These are phyloP conservation scores for Oreochromis aureus DNA, from an alignment of 2,113 vertebrate species.

Conservation along the genomic window DNA sequence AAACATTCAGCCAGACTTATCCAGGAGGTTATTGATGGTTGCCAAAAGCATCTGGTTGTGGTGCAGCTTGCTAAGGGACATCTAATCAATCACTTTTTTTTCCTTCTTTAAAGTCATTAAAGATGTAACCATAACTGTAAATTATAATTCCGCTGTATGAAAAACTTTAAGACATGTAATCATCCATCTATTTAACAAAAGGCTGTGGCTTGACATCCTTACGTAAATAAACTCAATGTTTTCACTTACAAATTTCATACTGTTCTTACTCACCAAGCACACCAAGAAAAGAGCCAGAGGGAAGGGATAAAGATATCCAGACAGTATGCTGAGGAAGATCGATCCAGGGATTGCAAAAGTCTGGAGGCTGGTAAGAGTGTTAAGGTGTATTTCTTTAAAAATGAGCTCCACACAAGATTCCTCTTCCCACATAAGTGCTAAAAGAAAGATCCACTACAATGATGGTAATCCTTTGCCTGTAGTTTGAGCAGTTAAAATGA, in stretches of 20 bases:
- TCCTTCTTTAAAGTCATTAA: neutral
- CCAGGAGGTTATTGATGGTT: neutral
- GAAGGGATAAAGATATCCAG: constrained; percentile 98
- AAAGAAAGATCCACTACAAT: neutral
- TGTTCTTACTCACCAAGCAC: constrained; percentile 85
- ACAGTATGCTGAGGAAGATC: constrained; percentile 97
- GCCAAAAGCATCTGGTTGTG: neutral
- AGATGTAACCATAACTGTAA: neutral
- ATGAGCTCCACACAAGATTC: neutral
- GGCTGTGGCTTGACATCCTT: neutral
- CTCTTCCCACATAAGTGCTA: neutral
- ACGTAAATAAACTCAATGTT: neutral
- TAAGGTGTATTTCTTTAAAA: constrained; percentile 65
- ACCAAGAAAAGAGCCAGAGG: constrained; percentile 94
- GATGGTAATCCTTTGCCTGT: neutral
- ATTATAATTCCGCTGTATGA: neutral
- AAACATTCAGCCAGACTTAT: neutral
- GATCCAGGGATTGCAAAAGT: constrained; percentile 98
- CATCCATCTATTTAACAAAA: neutral
- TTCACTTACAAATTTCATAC: neutral
- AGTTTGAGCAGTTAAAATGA: neutral
- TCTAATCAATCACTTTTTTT: neutral
- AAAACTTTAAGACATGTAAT: neutral
- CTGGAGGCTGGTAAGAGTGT: constrained; percentile 82
- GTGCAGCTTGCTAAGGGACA: neutral